Conservation (phyloP, 2,797 vertebrate genomes). For the Smutsia gigantea region DNA sequence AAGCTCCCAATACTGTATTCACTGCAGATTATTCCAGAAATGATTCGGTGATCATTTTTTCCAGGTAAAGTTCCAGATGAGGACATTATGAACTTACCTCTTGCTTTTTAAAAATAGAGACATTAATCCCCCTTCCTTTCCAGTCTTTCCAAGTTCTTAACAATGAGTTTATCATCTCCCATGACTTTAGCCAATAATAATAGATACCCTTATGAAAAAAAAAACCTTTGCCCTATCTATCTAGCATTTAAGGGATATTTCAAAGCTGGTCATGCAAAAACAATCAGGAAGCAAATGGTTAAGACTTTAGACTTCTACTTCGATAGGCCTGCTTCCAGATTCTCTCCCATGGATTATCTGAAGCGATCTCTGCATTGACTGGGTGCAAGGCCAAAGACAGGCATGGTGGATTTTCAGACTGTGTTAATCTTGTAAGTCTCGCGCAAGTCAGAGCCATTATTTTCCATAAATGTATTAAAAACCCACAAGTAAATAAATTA, state of each 20-base stretch:
- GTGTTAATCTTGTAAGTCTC: slow-evolving; percentile 10
- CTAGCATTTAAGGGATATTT: neutral
- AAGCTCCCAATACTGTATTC: slow-evolving; percentile 49
- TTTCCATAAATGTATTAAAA: slow-evolving; percentile 58
- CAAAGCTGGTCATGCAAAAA: neutral
- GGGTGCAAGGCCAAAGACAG: slow-evolving; percentile 53
- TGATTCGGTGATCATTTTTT: slow-evolving; percentile 18
- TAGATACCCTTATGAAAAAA: neutral
- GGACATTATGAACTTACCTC: slow-evolving; percentile 15
- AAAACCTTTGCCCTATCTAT: neutral
- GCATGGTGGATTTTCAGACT: slow-evolving; percentile 13
- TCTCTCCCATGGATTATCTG: neutral
- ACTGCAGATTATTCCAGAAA: slow-evolving; percentile 72
- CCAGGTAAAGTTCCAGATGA: slow-evolving; percentile 52
- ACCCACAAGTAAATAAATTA: slow-evolving; percentile 27
- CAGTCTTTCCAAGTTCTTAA: slow-evolving; percentile 49
- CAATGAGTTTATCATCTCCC: slow-evolving; percentile 23
- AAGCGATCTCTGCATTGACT: slow-evolving; percentile 40
- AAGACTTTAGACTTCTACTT: neutral
- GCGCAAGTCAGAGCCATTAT: slow-evolving; percentile 4
- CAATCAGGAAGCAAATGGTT: neutral
- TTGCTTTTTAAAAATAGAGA: slow-evolving; percentile 58
- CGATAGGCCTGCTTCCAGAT: neutral
- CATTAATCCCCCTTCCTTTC: slow-evolving; percentile 45
- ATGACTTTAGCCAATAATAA: slow-evolving; percentile 47